These are phyloP conservation scores for Pomacea maculata DNA, from an alignment of 1,140 invertebrate species.

Conservation along the genomic window DNA sequence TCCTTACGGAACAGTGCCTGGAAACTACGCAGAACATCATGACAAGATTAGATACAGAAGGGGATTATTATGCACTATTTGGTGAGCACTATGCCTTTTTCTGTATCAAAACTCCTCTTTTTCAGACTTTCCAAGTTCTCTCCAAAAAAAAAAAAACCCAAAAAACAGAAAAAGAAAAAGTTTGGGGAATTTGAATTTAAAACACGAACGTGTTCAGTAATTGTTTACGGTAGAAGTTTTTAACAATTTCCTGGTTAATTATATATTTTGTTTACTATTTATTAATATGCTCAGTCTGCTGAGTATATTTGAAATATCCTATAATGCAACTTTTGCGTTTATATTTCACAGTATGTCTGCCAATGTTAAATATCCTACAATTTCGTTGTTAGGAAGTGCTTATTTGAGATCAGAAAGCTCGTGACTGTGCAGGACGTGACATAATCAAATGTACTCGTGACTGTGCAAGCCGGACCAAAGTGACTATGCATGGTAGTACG, in stretches of 20 bases:
- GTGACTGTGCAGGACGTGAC: neutral
- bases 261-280: too few species aligned
- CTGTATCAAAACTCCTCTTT: neutral
- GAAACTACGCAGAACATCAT: neutral
- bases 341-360: too few species aligned
- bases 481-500: too few species aligned
- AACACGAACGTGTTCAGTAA: neutral
- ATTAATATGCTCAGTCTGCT: too few species aligned
- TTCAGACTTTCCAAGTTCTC: neutral
- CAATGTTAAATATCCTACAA: neutral
- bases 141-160: neutral
- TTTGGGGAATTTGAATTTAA: neutral
- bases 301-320: too few species aligned
- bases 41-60: slow-evolving; percentile 4
- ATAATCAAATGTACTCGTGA: neutral
- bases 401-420: neutral
- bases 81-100: neutral
- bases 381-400: neutral
- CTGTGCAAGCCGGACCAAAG: too few species aligned
- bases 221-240: too few species aligned
- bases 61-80: neutral
- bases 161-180: too few species aligned
- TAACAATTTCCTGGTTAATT: too few species aligned
- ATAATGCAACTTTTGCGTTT: too few species aligned
- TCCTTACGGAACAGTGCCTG: neutral